phyloP scores from a whole-genome alignment of 2,797 vertebrate genomes.

The Percopsis omiscomaycus region DNA sequence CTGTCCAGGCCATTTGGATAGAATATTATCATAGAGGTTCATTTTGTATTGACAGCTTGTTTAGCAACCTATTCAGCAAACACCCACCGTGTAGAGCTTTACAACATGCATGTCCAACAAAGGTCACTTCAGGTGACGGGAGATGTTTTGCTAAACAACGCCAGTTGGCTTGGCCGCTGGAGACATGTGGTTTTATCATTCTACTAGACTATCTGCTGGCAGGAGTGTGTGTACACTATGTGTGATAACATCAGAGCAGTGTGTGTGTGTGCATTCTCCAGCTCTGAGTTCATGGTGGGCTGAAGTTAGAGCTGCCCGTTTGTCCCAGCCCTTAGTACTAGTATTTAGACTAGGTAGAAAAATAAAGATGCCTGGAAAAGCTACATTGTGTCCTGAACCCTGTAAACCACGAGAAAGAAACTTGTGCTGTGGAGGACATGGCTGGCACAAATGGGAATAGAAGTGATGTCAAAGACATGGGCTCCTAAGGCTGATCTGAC shows the following conservation, averaged over 20 bases:
- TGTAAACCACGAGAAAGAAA: too few species aligned
- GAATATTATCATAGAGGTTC: background rate
- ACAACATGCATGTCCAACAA: background rate
- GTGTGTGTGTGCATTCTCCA: background rate
- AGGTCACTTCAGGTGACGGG: background rate
- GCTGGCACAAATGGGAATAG: too few species aligned
- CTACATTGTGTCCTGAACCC: too few species aligned
- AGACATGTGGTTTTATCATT: background rate
- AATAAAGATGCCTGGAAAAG: too few species aligned
- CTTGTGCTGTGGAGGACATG: too few species aligned
- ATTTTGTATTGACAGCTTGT: background rate
- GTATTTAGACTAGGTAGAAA: background rate
- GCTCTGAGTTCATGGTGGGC: constrained; percentile 3
- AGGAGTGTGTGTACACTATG: background rate
- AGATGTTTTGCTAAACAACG: background rate
- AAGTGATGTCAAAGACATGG: background rate
- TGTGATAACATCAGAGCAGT: constrained; percentile 7
- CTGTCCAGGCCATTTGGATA: too few species aligned
- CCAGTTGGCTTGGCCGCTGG: background rate
- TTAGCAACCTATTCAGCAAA: background rate
- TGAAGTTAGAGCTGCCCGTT: background rate
- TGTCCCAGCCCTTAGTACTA: background rate
- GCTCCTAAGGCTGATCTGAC: constrained; percentile 25
- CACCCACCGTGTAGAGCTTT: background rate
- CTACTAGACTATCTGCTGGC: background rate